Base-by-base conservation (phyloP, 2,888 invertebrate species). In the Oscheius sp. region DNA sequence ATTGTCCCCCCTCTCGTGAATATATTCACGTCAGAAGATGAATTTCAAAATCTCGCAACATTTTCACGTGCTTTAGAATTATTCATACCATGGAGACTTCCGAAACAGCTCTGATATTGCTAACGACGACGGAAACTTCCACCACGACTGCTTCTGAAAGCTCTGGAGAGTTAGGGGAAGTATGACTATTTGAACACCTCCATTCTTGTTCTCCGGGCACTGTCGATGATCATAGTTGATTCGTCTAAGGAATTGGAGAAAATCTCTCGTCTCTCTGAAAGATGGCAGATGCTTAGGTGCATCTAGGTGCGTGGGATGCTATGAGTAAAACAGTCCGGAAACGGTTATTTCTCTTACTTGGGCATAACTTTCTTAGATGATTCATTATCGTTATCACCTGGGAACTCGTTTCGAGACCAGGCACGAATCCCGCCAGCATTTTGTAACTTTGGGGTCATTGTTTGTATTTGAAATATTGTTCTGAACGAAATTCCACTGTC, bases 171-270 rank as follows among this genome's bases (percentile, higher is more conserved):
- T 3, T 47, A 29, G 53, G 4, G 21, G 3, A 35, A 53, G 13
- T 10, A 21, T 21, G 21, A 21, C 21, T 21, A 21, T 21, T 21
- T 21, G 42, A 21, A 37, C 29, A 84, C 84, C 83, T 70, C 85
- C 85, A 55, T 81, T 77, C 21, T 68, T 77, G 58, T 85, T 80
- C 47, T 86, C 86, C 21, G 87, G 87, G 29, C 84, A 80, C 42
- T 87, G 87, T 59, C 87, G 74, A 76, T 87, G 87, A 74, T 87
- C 87, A 62, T 87, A 87, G 33, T 84, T 75, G 33, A 86, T 86
- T 7, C 80, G 32, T 7, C 83, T 59, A 7, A 87, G 79, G 60
- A 87, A 87, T 11, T 86, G 84, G 33, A 87, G 80, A 60, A 87
- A 87, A 66, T 87, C 86, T 21, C 82, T 51, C 0, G 85, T 85